Evolutionary conservation across 2,797 vertebrate genomes (phyloP), one percentile per base, ranked within the genome.

Genomic region (Enteromius mattozi): DNA sequence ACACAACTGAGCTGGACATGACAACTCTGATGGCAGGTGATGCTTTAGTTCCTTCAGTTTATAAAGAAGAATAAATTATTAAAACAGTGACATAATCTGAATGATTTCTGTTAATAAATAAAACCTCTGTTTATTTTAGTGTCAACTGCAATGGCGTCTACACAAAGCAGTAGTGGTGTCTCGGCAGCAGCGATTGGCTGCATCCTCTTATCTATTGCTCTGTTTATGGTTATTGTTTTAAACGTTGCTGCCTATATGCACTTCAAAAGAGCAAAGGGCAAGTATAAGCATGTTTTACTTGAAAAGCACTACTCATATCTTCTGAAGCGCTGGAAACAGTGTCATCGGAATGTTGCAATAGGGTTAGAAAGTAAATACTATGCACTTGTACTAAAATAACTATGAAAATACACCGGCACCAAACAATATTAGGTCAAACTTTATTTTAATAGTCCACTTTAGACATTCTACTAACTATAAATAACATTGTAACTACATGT

Each of bases 201-300:
- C 49, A 85, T 90, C 51, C 35, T 56, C 66, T 85, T 92, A 66
- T 88, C 89, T 12, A 21, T 88, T 13, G 16, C 33, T 30, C 86
- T 92, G 10, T 61, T 91, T 17, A 76, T 88, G 40, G 68, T 86
- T 47, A 27, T 91, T 54, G 27, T 85, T n/a, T 82, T 80, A 74
- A 91, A 90, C 61, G 61, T 79, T 74, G 56, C 65, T 42, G 27
- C 85, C 47, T 89, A 61, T 56, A n/a, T 75, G 65, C 80, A 74
- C 68, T 85, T 81, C 82, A 90, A 49, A 85, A 82, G 54, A 71
- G 71, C 12, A 88, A 78, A 89, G 21, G 87, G 90, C 85, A 84
- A 92, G 88, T 86, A 81, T 12, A 82, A 61, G 42, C 75, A 42
- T 16, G 10, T 27, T 65, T 81, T 63, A 49, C 59, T 40, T 19